Percentiles rank a stretch among this genome's conserved stretches.
Conservation (phyloP, 2,888 invertebrate genomes). For the Lithosia quadra region DNA sequence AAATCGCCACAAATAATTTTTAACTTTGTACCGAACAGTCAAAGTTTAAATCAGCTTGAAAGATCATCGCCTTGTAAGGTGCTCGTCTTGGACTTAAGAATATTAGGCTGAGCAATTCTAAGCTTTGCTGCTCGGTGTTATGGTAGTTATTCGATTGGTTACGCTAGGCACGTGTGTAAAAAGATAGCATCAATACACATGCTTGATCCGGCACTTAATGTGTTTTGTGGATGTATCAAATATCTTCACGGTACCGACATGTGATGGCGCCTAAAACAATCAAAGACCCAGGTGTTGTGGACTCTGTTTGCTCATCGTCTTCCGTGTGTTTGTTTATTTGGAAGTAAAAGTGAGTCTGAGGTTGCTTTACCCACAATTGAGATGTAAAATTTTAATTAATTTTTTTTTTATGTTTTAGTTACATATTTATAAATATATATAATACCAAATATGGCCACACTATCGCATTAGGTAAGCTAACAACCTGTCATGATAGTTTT, state of each 20-base stretch:
- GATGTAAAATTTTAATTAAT: not conserved
- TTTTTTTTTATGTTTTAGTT: no score
- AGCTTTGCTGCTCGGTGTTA: not conserved
- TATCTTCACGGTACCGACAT: conserved; percentile 67
- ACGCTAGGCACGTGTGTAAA: conserved; percentile 68
- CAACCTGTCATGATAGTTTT: no score
- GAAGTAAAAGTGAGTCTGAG: conserved; percentile 18
- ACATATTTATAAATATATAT: no score
- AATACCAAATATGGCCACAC: no score
- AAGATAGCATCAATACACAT: conserved; percentile 79
- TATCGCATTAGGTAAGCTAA: no score
- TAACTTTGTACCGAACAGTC: conserved; percentile 1
- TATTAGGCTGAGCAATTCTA: not conserved
- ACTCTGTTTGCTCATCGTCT: conserved; percentile 8
- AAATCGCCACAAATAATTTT: conserved; percentile 27
- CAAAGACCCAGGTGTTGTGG: conserved; percentile 50
- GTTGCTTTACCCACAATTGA: not conserved
- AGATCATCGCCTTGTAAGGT: conserved; percentile 42
- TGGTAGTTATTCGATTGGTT: conserved; percentile 37
- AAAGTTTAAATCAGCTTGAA: conserved; percentile 32
- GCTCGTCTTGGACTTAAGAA: conserved; percentile 40
- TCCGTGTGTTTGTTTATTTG: conserved; percentile 4
- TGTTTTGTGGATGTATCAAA: conserved; percentile 83
- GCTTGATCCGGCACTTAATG: conserved; percentile 81
- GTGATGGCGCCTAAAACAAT: conserved; percentile 74